Evolutionary conservation across 2,797 vertebrate species (phyloP), one percentile per base, ranked within the genome.

Genomic region (Iguana delicatissima): DNA sequence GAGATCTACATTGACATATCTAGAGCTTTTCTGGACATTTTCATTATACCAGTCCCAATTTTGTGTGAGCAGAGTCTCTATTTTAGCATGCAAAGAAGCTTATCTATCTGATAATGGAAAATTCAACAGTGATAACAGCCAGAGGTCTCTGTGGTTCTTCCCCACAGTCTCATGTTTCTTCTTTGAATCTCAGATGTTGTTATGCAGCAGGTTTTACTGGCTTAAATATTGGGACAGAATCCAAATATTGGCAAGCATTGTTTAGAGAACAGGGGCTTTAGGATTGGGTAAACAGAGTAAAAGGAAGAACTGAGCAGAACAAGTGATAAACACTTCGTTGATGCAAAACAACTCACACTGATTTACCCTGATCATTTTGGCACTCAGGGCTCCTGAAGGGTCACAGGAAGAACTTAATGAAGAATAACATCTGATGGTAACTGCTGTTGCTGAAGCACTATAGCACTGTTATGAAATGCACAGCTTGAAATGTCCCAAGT

Each of bases 291-390:
- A 94, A 93, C 86, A 90, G 77, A 87, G 86, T 90, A 92, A 89
- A 93, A 94, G 84, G 91, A 93, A 77, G 76, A 88, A 9, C 13
- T 90, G 90, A 91, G 67, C 88, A 93, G 89, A 89, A 82, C 93
- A 92, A 92, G 64, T 94, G 94, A 95, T 94, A 95, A 95, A 96
- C 89, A 87, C 55, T 80, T 59, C 83, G 29, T 62, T 92, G 92
- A 74, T 93, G 35, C 90, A 92, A 94, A 95, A 87, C 89, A 90
- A 52, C 88, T 90, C 81, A 73, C 80, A 80, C 2, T 81, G 89
- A 35, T 95, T 94, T 93, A 52, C 86, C 89, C 92, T 90, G 91
- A 89, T 85, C 86, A 46, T 82, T 83, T 84, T 87, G 89, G 85
- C 72, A 57, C 80, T 67, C 46, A 0, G 35, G 72, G n/a, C 81